Evolutionary conservation across 2,888 invertebrate genomes (phyloP), one percentile per base, ranked within the genome.

Genomic region (Drosophila melanosoma): DNA sequence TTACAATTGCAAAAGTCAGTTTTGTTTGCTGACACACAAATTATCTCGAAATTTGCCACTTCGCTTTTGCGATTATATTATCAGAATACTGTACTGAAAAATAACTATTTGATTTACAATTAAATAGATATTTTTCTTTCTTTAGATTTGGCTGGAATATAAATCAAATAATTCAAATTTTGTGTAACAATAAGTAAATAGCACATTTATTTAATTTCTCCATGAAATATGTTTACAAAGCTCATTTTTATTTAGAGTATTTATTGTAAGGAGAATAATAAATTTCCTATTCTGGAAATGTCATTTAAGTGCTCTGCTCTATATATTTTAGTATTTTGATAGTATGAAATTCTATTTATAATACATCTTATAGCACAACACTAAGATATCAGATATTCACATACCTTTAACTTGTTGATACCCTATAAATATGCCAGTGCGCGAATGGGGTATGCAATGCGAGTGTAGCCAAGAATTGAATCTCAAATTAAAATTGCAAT

Each of bases 331-430:
- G 75, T 68, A 67, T 58, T 48, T 54, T 51, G 33, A 51, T 33
- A 35, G 76, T 61, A 62, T 61, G 29, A 8, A 36, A 17, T 48
- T 76, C 64, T 79, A 69, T 69, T 65, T 69, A 49, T 61, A 53
- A 29, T 42, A 33, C 6, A 56, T 38, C 57, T 63, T 51, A 74
- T 38, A 26, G 12, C 51, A 53, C 8, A 32, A 40, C 23, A 33
- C 35, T 42, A 32, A 52, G 15, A 20, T 15, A 29, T 29, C 15
- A n/a, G n/a, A 40, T 38, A 10, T 40, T 8, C 38, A 12, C 12
- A 38, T n/a, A 29, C 26, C 35, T 20, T 15, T 36, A 11, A 12
- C 15, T 20, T 20, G 12, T 36, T 42, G 11, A 49, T 76, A 53
- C 45, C 56, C 76, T 69, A 17, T 36, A 58, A 40, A 23, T 12